A percentile compares a stretch with the other conserved stretches of the same genome.
These are phyloP conservation scores for Calonectris borealis DNA, from an alignment of 2,113 vertebrate species.

Conservation along the genomic window DNA sequence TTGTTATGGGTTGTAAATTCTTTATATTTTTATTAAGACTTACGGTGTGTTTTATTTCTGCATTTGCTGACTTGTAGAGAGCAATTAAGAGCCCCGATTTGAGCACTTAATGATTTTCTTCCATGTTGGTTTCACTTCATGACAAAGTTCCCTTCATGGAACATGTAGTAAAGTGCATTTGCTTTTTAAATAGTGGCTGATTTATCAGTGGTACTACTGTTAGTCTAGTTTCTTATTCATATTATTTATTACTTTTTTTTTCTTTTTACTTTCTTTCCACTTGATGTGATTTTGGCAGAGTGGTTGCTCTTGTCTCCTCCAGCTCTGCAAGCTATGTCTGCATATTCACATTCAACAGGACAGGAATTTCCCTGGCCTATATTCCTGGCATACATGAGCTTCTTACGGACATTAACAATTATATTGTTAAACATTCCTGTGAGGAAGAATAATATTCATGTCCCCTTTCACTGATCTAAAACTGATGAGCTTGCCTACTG, in stretches of 20 bases:
- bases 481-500: background rate
- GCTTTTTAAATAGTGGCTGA: background rate
- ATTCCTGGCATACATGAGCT: background rate
- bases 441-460: slow-evolving; percentile 2
- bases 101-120: slow-evolving; percentile 43
- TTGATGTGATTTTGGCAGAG: background rate
- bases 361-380: slow-evolving; percentile 30
- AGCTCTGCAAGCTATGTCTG: background rate
- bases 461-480: background rate
- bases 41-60: slow-evolving; percentile 43
- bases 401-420: slow-evolving; percentile 18
- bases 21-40: slow-evolving; percentile 42
- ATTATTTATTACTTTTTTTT: background rate
- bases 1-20: background rate
- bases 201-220: slow-evolving; percentile 7
- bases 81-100: background rate
- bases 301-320: background rate
- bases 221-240: background rate
- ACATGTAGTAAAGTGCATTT: background rate
- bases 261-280: background rate
- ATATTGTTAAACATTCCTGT: background rate
- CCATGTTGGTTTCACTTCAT: background rate
- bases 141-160: slow-evolving; percentile 20
- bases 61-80: slow-evolving; percentile 1
- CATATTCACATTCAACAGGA: background rate